Evolutionary conservation across 2,888 invertebrate genomes (phyloP), one percentile per base, ranked within the genome.

Genomic region (Pediacus dermestoides): DNA sequence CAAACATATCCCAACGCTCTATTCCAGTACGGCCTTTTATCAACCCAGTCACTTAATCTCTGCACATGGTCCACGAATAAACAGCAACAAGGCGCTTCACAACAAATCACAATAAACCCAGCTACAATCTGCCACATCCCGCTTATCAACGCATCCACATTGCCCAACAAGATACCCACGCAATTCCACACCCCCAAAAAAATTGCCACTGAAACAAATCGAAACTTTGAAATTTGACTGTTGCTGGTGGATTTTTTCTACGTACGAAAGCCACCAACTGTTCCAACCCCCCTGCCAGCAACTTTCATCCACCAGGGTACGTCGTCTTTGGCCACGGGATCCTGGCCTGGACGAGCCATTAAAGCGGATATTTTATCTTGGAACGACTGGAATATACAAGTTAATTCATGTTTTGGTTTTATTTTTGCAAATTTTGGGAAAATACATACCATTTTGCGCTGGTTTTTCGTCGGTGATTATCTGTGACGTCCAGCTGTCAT

Each of bases 31-130:
- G 94, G 92, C 52, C 88, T 78, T 36, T 75, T 73, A 58, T 95
- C 93, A 35, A 89, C 81, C 73, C 81, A 84, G 59, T 84, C 83
- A 41, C 90, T 88, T 36, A 94, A 73, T 44, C 80, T 79, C 71
- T 91, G 88, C 38, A 96, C 92, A 74, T 89, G 89, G 64, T 95
- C 96, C 50, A 97, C 80, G 72, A 94, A 97, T 73, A 92, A 80
- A 72, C 95, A 97, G 72, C 95, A 96, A 68, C 91, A 96, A 0
- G 97, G 97, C 23, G 96, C 95, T 72, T 97, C 97, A 59, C 95
- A 79, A 27, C 87, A 81, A 53, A 94, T 77, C 44, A 91, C 82
- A 45, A 89, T 62, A 71, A 96, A 92, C 23, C 94, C 96, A 45
- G 88, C 82, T 46, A 92, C 61, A 81, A 92, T 88, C 75, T 89